A percentile compares a stretch with the other conserved stretches of the same genome.
Evolutionary conservation across 2,888 invertebrate species (phyloP).

Genomic region (Synanthedon vespiformis): DNA sequence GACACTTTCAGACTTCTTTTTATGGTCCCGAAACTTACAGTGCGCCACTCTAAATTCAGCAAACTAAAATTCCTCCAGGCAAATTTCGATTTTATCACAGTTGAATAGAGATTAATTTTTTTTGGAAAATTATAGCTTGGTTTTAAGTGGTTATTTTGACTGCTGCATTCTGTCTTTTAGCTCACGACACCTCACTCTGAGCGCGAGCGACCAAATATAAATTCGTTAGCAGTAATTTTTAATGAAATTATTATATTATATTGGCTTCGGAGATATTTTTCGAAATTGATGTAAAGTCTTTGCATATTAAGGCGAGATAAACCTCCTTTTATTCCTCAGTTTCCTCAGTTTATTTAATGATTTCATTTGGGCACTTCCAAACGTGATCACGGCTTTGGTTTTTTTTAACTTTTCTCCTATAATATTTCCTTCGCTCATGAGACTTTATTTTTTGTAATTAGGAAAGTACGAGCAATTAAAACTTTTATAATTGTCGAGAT

Average conservation of each 20-base stretch:
- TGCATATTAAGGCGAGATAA: too few relatives aligned
- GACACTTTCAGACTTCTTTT: conserved; percentile 34
- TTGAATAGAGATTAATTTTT: not conserved
- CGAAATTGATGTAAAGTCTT: too few relatives aligned
- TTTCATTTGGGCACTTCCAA: conserved; percentile 9
- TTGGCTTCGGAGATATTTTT: too few relatives aligned
- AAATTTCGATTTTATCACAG: not conserved
- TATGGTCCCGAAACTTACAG: conserved; percentile 1
- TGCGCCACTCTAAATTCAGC: not conserved
- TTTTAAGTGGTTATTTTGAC: too few relatives aligned
- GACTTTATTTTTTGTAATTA: conserved; percentile 65
- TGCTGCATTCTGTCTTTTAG: too few relatives aligned
- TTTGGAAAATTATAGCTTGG: not conserved
- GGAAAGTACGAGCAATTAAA: conserved; percentile 67
- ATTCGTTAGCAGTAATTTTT: too few relatives aligned
- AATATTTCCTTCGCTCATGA: conserved; percentile 46
- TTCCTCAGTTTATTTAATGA: too few relatives aligned
- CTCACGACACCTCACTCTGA: too few relatives aligned
- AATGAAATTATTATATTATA: too few relatives aligned
- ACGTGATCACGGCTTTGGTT: conserved; percentile 17
- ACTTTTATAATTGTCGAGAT: conserved; percentile 67
- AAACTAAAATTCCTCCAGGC: not conserved
- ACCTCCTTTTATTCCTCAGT: too few relatives aligned
- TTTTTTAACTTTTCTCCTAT: conserved; percentile 18
- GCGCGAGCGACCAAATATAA: too few relatives aligned